phyloP scores from a whole-genome alignment of 2,113 vertebrate genomes.

The Micromys minutus region DNA sequence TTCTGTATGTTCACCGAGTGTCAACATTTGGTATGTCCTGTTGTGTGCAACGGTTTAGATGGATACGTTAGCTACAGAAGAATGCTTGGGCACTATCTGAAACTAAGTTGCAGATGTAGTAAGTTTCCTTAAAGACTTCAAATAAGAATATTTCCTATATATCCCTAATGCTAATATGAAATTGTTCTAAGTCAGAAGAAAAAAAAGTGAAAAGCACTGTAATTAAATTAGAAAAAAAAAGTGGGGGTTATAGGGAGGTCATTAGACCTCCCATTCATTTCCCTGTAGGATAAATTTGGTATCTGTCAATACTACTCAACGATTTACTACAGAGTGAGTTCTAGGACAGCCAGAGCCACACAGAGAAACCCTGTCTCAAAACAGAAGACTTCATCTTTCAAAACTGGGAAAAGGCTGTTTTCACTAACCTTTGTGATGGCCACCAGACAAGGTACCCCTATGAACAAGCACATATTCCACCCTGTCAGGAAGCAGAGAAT shows the following conservation, averaged over 20 bases:
- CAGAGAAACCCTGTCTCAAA: background rate
- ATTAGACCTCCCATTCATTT: background rate
- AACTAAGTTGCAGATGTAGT: background rate
- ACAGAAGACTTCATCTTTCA: constrained; percentile 60
- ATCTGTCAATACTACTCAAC: background rate
- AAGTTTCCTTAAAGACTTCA: constrained; percentile 9
- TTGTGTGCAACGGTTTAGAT: background rate
- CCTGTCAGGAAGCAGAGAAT: constrained; percentile 51
- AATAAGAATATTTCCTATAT: constrained; percentile 4
- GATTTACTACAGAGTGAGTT: background rate
- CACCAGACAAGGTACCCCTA: constrained; percentile 54
- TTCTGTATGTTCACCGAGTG: background rate
- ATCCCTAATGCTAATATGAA: background rate
- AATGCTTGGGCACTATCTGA: constrained; percentile 25
- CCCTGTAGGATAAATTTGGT: constrained; percentile 40
- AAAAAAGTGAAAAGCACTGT: background rate
- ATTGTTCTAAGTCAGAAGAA: background rate
- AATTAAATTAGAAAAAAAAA: constrained; percentile 11
- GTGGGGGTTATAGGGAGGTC: background rate
- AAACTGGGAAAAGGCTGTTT: constrained; percentile 44
- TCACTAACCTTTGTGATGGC: constrained; percentile 66
- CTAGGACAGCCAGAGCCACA: background rate
- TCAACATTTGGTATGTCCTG: constrained; percentile 3
- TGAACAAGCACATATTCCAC: constrained; percentile 11
- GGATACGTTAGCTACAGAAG: background rate